phyloP scores from a whole-genome alignment of 2,888 invertebrate species.

The Stramonita haemastoma region DNA sequence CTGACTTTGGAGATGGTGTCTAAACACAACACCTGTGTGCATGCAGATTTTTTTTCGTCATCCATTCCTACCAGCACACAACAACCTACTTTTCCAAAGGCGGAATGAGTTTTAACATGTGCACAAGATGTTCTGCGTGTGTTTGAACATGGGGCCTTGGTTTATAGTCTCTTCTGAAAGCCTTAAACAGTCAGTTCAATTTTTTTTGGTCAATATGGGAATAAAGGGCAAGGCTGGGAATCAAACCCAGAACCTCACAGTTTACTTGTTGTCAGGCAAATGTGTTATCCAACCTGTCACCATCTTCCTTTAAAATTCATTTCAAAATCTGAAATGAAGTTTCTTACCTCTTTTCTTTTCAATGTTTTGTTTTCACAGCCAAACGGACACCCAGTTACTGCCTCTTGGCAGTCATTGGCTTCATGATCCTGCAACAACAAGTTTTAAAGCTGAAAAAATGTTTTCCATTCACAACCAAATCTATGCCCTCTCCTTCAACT shows the following conservation, averaged over 20 bases:
- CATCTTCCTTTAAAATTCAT: not conserved
- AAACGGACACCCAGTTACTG: slow-evolving; percentile 14
- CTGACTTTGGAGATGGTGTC: too few species aligned
- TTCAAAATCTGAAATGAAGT: not conserved
- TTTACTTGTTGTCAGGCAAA: too few species aligned
- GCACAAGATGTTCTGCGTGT: too few species aligned
- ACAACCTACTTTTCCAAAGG: too few species aligned
- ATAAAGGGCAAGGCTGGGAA: not conserved
- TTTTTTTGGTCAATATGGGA: not conserved
- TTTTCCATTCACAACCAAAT: too few species aligned
- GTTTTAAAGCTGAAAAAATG: not conserved
- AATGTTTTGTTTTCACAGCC: slow-evolving; percentile 16
- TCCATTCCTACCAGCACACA: too few species aligned
- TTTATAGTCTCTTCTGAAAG: not conserved
- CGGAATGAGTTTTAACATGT: too few species aligned
- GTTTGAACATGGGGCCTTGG: too few species aligned
- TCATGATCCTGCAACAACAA: not conserved
- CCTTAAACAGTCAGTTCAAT: not conserved
- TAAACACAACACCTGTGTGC: too few species aligned
- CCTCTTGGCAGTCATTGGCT: not conserved
- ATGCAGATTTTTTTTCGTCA: too few species aligned
- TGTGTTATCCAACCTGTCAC: not conserved
- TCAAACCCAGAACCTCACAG: too few species aligned
- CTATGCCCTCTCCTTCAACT: too few species aligned
- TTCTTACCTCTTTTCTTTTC: slow-evolving; percentile 32